Conservation (phyloP, 2,888 invertebrate species). For the Steinernema carpocapsae region DNA sequence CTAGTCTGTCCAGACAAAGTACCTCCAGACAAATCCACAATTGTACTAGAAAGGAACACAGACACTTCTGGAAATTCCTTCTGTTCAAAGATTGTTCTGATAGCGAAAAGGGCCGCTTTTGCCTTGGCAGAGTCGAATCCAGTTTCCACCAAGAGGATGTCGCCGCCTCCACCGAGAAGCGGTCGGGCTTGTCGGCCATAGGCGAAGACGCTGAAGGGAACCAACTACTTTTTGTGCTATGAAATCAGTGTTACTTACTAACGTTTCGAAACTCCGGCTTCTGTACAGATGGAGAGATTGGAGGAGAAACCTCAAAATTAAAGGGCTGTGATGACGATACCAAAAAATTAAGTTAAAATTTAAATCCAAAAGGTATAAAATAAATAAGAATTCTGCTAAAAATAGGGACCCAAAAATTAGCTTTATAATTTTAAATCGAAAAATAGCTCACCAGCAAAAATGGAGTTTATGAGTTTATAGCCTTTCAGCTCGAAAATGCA, state of each 20-base stretch:
- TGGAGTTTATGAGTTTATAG: no score
- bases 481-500: no score
- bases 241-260: constrained; percentile 70
- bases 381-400: no score
- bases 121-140: constrained; percentile 75
- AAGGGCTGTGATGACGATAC: no score
- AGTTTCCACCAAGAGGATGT: constrained; percentile 73
- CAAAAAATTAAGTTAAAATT: no score
- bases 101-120: constrained; percentile 74
- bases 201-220: constrained; percentile 71
- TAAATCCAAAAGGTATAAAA: no score
- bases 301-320: constrained; percentile 51
- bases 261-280: constrained; percentile 74
- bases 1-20: constrained; percentile 75
- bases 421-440: no score
- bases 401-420: no score
- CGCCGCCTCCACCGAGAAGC: constrained; percentile 73
- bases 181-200: constrained; percentile 73
- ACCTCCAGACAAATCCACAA: constrained; percentile 75
- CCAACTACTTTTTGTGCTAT: not conserved
- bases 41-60: constrained; percentile 74
- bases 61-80: constrained; percentile 69
- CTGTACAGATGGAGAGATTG: constrained; percentile 75
- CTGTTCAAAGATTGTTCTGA: constrained; percentile 73
- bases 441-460: no score